Percentiles rank a stretch among this genome's conserved stretches.
Evolutionary conservation across 2,113 vertebrate species (phyloP).

Genomic region (Baryphthengus martii): DNA sequence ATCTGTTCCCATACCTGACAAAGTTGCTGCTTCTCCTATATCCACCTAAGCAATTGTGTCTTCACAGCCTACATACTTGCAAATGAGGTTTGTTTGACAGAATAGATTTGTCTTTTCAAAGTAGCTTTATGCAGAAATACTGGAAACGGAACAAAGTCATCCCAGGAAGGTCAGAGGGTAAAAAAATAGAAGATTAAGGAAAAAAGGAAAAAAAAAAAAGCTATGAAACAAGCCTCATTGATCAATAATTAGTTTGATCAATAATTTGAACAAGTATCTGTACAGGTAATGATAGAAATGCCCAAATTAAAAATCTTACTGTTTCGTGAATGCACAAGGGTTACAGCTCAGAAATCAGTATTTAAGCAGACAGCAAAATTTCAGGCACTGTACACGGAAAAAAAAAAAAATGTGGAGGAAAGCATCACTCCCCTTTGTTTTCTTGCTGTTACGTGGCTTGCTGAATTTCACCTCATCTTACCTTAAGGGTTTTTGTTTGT

Average conservation of each 20-base stretch:
- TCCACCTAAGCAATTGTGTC: background rate
- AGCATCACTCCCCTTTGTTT: background rate
- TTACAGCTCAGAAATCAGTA: conserved; percentile 34
- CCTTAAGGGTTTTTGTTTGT: background rate
- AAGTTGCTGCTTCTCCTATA: background rate
- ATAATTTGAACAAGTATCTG: background rate
- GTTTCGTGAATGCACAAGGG: background rate
- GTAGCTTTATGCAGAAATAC: background rate
- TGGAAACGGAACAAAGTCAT: background rate
- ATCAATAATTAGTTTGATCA: background rate
- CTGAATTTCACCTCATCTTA: background rate
- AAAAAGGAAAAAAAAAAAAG: background rate
- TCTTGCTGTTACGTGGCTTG: background rate
- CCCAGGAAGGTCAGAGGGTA: background rate
- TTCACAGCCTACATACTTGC: background rate
- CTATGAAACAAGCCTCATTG: background rate
- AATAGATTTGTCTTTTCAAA: background rate
- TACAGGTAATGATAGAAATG: background rate
- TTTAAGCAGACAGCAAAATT: background rate
- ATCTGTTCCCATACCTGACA: background rate
- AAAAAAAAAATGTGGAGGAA: background rate
- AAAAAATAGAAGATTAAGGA: background rate
- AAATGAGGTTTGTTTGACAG: background rate
- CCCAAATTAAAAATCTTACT: background rate
- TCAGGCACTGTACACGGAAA: background rate